phyloP scores from a whole-genome alignment of 2,888 invertebrate species.

The Drosophila demipolita region DNA sequence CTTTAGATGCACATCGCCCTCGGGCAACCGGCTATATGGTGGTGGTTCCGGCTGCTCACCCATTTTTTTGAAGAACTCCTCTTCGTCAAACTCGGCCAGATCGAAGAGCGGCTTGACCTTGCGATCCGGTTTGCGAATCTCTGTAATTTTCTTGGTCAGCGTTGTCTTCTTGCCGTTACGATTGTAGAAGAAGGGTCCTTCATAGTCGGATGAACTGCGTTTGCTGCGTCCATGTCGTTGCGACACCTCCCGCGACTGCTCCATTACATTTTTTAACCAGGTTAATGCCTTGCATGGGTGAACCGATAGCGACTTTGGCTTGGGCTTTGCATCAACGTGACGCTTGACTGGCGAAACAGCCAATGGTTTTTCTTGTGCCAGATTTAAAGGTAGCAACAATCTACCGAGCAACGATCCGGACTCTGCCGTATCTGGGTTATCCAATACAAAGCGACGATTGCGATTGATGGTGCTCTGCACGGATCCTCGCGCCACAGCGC shows the following conservation, averaged over 20 bases:
- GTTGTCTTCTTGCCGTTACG: conserved; percentile 66
- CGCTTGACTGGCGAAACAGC: conserved; percentile 49
- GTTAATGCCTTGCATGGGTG: conserved; percentile 59
- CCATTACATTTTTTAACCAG: conserved; percentile 75
- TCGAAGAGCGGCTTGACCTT: conserved; percentile 66
- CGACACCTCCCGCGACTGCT: conserved; percentile 64
- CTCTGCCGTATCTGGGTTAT: conserved; percentile 49
- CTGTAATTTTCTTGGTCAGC: conserved; percentile 78
- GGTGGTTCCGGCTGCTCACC: conserved; percentile 63
- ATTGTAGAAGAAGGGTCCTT: conserved; percentile 72
- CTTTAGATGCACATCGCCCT: conserved; percentile 82
- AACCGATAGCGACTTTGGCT: conserved; percentile 38
- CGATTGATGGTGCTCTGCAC: conserved; percentile 68
- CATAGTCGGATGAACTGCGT: conserved; percentile 65
- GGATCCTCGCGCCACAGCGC: conserved; percentile 68
- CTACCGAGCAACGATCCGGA: conserved; percentile 46
- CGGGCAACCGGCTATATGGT: conserved; percentile 70
- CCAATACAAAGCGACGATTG: conserved; percentile 73
- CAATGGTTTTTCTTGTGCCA: neutral
- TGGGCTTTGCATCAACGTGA: conserved; percentile 25
- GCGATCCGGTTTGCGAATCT: conserved; percentile 77
- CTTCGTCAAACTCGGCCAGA: conserved; percentile 75
- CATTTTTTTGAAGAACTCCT: conserved; percentile 80
- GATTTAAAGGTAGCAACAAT: conserved; percentile 54
- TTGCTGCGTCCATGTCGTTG: conserved; percentile 54